phyloP scores from a whole-genome alignment of 1,140 invertebrate genomes.

The Sinonovacula constricta region DNA sequence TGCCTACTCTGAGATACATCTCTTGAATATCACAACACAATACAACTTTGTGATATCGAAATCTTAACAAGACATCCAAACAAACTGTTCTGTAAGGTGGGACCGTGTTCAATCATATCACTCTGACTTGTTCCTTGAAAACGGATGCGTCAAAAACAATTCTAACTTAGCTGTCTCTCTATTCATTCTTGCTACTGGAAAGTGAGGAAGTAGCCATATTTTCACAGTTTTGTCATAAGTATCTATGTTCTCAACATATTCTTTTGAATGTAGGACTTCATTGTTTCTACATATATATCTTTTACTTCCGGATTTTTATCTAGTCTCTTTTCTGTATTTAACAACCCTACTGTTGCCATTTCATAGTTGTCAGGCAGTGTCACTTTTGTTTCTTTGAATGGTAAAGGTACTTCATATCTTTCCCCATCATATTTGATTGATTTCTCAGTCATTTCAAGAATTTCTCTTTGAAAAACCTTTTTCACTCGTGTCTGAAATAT shows the following conservation, averaged over 20 bases:
- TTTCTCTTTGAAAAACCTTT: neutral
- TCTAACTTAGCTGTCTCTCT: conserved; percentile 44
- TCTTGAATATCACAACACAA: conserved; percentile 44
- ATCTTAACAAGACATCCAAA: conserved; percentile 56
- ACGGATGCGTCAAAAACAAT: conserved; percentile 44
- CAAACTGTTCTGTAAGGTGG: conserved; percentile 75
- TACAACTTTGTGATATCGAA: conserved; percentile 51
- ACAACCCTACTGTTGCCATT: neutral
- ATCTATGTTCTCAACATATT: neutral
- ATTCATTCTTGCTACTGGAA: conserved; percentile 32
- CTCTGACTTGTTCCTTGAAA: conserved; percentile 19
- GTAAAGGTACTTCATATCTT: conserved; percentile 33
- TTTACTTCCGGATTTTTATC: conserved; percentile 9
- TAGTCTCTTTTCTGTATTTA: conserved; percentile 46
- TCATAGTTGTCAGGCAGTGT: conserved; percentile 15
- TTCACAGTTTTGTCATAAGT: neutral
- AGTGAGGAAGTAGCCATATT: conserved; percentile 50
- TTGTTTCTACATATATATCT: conserved; percentile 20
- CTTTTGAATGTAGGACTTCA: neutral
- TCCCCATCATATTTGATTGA: neutral
- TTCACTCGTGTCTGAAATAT: too few species aligned
- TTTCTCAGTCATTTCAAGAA: neutral
- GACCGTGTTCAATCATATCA: conserved; percentile 56
- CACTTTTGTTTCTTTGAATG: conserved; percentile 29
- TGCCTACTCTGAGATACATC: too few species aligned